These are phyloP conservation scores for Brevimyrus niger DNA, from an alignment of 2,113 vertebrate species.

Conservation along the genomic window DNA sequence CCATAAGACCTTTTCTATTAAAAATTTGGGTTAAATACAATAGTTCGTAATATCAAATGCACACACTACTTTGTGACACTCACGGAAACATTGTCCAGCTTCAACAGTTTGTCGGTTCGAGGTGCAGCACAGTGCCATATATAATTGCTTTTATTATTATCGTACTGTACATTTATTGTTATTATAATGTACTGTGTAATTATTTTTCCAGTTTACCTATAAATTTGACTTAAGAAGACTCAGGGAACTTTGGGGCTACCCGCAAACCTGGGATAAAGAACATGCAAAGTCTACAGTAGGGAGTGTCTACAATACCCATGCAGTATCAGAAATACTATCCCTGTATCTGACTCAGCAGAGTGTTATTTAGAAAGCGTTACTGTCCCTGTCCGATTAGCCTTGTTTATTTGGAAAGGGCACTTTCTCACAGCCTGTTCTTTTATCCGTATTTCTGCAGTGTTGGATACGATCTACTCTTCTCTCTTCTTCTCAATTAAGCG, in stretches of 20 bases:
- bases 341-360: neutral
- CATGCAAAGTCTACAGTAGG: neutral
- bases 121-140: neutral
- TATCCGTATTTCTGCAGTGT: neutral
- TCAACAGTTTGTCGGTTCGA: neutral
- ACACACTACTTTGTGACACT: neutral
- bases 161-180: neutral
- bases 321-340: neutral
- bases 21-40: neutral
- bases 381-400: neutral
- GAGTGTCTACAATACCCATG: neutral
- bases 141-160: neutral
- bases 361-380: neutral
- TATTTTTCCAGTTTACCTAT: neutral
- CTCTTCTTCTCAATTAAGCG: neutral
- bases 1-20: neutral
- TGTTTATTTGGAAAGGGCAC: neutral
- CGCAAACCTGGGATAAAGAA: neutral
- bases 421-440: neutral
- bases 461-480: conserved; percentile 1
- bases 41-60: neutral
- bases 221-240: neutral
- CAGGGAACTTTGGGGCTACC: neutral
- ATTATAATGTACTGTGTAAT: neutral
- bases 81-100: neutral